A percentile compares a stretch with the other conserved stretches of the same genome.
Evolutionary conservation across 2,113 vertebrate genomes (phyloP).

Genomic region (Platanista minor): DNA sequence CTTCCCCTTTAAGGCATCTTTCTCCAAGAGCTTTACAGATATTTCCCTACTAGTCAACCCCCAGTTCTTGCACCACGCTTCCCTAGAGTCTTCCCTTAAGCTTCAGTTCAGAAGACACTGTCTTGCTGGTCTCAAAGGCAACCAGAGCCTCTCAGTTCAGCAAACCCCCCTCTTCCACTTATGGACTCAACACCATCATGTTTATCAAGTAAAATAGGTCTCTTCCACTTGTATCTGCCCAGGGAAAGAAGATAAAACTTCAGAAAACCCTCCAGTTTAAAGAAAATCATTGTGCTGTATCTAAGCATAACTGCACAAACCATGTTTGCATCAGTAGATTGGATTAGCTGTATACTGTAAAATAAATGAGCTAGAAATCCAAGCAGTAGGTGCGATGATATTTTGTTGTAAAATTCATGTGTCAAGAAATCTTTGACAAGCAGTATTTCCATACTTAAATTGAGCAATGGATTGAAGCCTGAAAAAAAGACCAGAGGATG

Average conservation of each 20-base stretch:
- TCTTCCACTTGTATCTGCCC: conserved; percentile 44
- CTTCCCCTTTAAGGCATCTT: not conserved
- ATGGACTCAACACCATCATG: conserved; percentile 39
- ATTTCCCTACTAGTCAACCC: not conserved
- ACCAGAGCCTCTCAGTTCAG: not conserved
- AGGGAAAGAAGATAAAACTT: conserved; percentile 71
- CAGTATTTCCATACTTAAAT: conserved; percentile 78
- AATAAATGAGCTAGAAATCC: conserved; percentile 76
- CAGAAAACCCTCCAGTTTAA: conserved; percentile 70
- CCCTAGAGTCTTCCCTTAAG: not conserved
- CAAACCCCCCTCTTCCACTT: not conserved
- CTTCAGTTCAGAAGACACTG: not conserved
- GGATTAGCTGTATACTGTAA: conserved; percentile 76
- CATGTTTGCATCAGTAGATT: conserved; percentile 72
- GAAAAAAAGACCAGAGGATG: conserved; percentile 56
- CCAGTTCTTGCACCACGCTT: not conserved
- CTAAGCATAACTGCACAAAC: conserved; percentile 65
- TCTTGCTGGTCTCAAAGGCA: not conserved
- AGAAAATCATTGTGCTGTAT: conserved; percentile 61
- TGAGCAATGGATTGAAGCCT: conserved; percentile 74
- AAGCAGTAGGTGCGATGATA: conserved; percentile 60
- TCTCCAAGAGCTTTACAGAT: not conserved
- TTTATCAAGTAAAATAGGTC: conserved; percentile 3
- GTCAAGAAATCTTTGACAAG: conserved; percentile 77
- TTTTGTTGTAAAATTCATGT: conserved; percentile 70